These are phyloP conservation scores for Pomacea maculata DNA, from an alignment of 1,140 invertebrate genomes.

Conservation along the genomic window DNA sequence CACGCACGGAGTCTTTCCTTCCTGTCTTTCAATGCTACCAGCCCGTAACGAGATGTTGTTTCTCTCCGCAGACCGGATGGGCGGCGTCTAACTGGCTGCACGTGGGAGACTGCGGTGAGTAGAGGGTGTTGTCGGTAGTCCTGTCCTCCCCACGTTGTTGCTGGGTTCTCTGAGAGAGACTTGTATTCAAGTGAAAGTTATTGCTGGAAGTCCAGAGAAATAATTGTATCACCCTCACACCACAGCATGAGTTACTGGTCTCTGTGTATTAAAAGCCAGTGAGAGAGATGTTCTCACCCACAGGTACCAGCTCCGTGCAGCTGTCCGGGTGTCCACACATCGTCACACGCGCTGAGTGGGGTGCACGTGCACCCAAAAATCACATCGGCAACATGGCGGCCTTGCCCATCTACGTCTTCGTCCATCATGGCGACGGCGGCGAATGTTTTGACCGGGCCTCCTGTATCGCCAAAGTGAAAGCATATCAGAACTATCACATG, in stretches of 20 bases:
- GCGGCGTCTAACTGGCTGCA: background rate
- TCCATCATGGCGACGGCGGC: conserved; percentile 75
- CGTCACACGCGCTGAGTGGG: conserved; percentile 47
- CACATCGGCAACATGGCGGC: conserved; percentile 11
- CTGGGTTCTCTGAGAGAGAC: too few relatives aligned
- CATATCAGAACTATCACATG: conserved; percentile 79
- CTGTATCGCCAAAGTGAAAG: conserved; percentile 69
- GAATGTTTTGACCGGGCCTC: conserved; percentile 69
- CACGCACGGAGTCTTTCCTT: background rate
- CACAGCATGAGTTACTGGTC: too few relatives aligned
- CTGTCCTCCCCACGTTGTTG: too few relatives aligned
- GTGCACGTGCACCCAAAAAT: conserved; percentile 34
- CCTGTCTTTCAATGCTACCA: too few relatives aligned
- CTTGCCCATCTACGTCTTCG: conserved; percentile 41
- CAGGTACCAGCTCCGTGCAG: conserved; percentile 7
- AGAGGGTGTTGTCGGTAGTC: too few relatives aligned
- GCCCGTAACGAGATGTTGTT: too few relatives aligned
- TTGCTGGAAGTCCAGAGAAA: too few relatives aligned
- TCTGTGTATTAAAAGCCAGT: too few relatives aligned
- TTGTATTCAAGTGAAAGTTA: too few relatives aligned
- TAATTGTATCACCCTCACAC: too few relatives aligned
- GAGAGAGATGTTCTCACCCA: background rate
- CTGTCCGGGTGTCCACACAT: conserved; percentile 46
- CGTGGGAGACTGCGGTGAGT: background rate
- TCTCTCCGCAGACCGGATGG: background rate